These are phyloP conservation scores for Lypha dubia DNA, from an alignment of 2,888 invertebrate genomes.

Conservation along the genomic window DNA sequence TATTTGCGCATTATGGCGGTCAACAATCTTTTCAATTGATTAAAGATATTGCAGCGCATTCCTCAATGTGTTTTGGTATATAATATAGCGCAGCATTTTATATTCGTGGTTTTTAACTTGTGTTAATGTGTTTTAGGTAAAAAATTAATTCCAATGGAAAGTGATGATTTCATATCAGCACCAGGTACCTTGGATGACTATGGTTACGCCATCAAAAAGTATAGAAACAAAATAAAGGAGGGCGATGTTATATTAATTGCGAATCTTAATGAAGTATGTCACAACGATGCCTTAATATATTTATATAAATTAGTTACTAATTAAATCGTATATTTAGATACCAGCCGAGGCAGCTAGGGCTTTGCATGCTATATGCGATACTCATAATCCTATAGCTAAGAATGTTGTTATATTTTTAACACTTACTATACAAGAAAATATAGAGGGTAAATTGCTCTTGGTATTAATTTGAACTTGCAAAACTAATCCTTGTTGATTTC, in stretches of 20 bases:
- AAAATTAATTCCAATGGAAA: constrained; percentile 71
- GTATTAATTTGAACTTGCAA: neutral
- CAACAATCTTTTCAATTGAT: constrained; percentile 73
- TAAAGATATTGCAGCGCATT: constrained; percentile 75
- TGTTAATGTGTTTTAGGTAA: constrained; percentile 15
- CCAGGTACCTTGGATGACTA: constrained; percentile 75
- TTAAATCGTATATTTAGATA: constrained; percentile 74
- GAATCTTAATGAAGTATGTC: constrained; percentile 79
- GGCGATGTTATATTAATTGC: constrained; percentile 80
- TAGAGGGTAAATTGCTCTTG: constrained; percentile 14
- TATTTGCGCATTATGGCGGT: constrained; percentile 76
- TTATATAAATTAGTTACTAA: too few species aligned
- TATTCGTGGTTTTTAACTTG: neutral
- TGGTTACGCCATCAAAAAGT: constrained; percentile 79
- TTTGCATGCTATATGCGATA: constrained; percentile 86
- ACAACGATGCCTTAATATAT: neutral
- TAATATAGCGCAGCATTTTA: neutral
- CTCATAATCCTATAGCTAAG: constrained; percentile 83
- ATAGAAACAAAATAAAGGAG: constrained; percentile 76
- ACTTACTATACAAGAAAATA: constrained; percentile 74
- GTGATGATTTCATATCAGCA: constrained; percentile 76
- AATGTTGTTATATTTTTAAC: constrained; percentile 83
- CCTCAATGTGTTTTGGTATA: constrained; percentile 79
- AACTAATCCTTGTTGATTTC: constrained; percentile 11
- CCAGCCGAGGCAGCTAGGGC: constrained; percentile 81